Conservation (phyloP, 2,888 invertebrate genomes). For the Mesochorus sp. region DNA sequence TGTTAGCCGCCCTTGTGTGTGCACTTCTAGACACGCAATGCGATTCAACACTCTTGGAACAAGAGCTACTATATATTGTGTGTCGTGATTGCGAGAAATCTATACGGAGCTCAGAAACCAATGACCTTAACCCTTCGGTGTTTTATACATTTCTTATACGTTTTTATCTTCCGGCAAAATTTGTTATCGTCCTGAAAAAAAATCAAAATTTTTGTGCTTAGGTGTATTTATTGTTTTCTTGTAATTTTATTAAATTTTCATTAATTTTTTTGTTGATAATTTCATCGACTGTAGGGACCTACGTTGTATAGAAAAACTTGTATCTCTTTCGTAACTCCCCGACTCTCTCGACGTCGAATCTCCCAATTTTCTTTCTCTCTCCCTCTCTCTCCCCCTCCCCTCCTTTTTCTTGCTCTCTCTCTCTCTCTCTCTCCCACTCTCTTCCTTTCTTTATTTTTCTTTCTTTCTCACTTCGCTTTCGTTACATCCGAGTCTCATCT, state of each 20-base stretch:
- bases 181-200: too few relatives aligned
- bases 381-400: slow-evolving; percentile 13
- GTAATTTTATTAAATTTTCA: too few relatives aligned
- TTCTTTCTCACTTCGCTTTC: slow-evolving; percentile 46
- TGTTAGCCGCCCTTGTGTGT: not conserved
- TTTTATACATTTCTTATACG: not conserved
- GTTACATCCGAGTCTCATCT: slow-evolving; percentile 48
- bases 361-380: not conserved
- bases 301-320: slow-evolving; percentile 51
- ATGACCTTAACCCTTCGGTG: not conserved
- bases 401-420: slow-evolving; percentile 3
- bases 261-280: too few relatives aligned
- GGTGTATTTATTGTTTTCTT: too few relatives aligned
- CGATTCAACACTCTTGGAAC: not conserved
- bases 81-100: not conserved
- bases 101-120: too few relatives aligned
- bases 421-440: slow-evolving; percentile 2
- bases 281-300: too few relatives aligned
- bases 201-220: too few relatives aligned
- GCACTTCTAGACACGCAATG: slow-evolving; percentile 45
- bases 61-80: not conserved
- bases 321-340: slow-evolving; percentile 26
- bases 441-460: slow-evolving; percentile 42
- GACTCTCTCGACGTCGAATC: too few relatives aligned
- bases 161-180: not conserved